Base-by-base conservation (phyloP, 2,888 invertebrate species). In the Scaeva pyrastri region DNA sequence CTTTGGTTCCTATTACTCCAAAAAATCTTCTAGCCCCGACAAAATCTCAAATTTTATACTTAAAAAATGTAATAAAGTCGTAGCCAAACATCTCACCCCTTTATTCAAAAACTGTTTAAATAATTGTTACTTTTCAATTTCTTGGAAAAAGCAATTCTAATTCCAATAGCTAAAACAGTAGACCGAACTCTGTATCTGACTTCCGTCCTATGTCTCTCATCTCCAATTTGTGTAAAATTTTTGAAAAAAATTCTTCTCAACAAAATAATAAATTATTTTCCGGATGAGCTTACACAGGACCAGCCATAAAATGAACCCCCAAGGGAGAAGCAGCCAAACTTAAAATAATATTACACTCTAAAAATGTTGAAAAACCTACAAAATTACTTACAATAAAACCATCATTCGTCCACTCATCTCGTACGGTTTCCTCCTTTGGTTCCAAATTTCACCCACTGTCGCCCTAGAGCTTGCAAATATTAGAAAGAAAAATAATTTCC, bases 201-300 rank as follows among this genome's bases (percentile, higher is more conserved):
- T 68, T 68, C 5, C 50, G 68, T 2, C 68, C 68, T 0, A 68
- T 68, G 8, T 68, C 68, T 0, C n/a, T 68, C 1, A 39, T 68
- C 1, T 68, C 68, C 0, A 68, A 68, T 19, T 1, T 68, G 0
- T 52, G 68, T 3, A 68, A 55, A 39, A 52, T 52, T 41, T n/a
- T 68, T 0, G 41, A n/a, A 68, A 68, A 68, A 41, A 55, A n/a
- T 55, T 1, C 10, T 70, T 0, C n/a, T 70, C 0, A 4, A 2
- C 0, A 36, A 70, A 41, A 41, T 70, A 11, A 10, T 19, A 1
- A 21, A 21, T 2, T 2, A 7, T 23, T n/a, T 21, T 21, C 39
- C 14, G 0, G 7, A 3, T 21, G 4, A 3, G 0, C 19, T 52
- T 0, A 50, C 11, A 2, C 70, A 23, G 26, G 2, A 14, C 16